Conservation (phyloP, 30 jellyfish, hydroid and myxozoan genomes). For the Catostylus mosaicus region DNA sequence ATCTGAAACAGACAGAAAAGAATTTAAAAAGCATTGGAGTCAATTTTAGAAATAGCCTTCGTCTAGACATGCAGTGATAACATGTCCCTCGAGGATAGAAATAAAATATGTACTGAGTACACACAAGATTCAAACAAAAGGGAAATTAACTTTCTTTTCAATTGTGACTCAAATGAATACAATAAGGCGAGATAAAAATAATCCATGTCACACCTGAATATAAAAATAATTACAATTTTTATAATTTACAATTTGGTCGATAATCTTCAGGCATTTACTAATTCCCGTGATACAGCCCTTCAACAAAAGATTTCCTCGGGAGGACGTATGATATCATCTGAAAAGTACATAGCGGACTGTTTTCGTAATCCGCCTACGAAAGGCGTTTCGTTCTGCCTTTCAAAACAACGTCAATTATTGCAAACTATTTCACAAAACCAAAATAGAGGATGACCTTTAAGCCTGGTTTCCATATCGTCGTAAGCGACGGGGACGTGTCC, state of each 20-base stretch:
- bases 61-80: not conserved
- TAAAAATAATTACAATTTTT: not conserved
- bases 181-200: not conserved
- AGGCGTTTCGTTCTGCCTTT: not conserved
- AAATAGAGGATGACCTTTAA: not conserved
- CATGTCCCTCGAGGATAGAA: not conserved
- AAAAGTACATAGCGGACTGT: conserved; percentile 7
- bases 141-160: no score
- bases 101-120: not conserved
- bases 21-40: not conserved
- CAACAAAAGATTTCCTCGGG: conserved; percentile 2
- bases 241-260: not conserved
- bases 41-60: not conserved
- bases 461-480: no score
- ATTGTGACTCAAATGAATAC: not conserved
- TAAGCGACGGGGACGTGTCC: no score
- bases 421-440: not conserved
- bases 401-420: not conserved
- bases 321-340: not conserved
- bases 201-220: not conserved
- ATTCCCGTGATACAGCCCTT: not conserved
- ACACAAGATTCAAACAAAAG: not conserved
- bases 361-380: conserved; percentile 9
- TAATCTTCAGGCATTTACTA: not conserved
- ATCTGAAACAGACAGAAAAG: not conserved